Percentiles rank a stretch among this genome's conserved stretches.
Evolutionary conservation across 2,888 invertebrate genomes (phyloP).

Genomic region (Heteropelma amictum): DNA sequence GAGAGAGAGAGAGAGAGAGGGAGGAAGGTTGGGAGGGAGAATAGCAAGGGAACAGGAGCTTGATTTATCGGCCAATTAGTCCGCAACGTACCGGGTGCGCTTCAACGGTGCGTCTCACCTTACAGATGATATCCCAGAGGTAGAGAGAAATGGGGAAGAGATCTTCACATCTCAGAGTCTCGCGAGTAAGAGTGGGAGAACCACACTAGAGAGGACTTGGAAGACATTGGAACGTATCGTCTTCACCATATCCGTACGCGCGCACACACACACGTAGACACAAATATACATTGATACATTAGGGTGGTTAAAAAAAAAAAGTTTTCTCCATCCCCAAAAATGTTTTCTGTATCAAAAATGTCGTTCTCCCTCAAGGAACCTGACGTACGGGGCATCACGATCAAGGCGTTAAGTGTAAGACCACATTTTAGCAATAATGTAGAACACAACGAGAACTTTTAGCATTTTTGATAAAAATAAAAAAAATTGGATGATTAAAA

Average conservation of each 20-base stretch:
- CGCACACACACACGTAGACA: constrained; percentile 4
- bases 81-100: constrained; percentile 73
- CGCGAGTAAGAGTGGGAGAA: not conserved
- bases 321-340: no score
- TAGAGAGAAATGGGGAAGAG: constrained; percentile 41
- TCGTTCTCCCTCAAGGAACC: no score
- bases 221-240: constrained; percentile 48
- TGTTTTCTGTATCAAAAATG: no score
- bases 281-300: not conserved
- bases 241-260: constrained; percentile 23
- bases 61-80: constrained; percentile 78
- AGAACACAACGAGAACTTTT: no score
- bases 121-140: constrained; percentile 72
- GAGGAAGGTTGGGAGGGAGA: constrained; percentile 36
- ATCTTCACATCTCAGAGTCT: constrained; percentile 24
- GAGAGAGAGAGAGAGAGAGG: not conserved
- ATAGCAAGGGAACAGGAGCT: constrained; percentile 72
- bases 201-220: not conserved
- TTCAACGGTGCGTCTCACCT: constrained; percentile 75
- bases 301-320: no score
- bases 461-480: no score
- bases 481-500: no score
- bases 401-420: no score
- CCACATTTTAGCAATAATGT: no score
- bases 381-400: no score